These are phyloP conservation scores for Shargacucullia verbasci DNA, from an alignment of 2,888 invertebrate genomes.

Conservation along the genomic window DNA sequence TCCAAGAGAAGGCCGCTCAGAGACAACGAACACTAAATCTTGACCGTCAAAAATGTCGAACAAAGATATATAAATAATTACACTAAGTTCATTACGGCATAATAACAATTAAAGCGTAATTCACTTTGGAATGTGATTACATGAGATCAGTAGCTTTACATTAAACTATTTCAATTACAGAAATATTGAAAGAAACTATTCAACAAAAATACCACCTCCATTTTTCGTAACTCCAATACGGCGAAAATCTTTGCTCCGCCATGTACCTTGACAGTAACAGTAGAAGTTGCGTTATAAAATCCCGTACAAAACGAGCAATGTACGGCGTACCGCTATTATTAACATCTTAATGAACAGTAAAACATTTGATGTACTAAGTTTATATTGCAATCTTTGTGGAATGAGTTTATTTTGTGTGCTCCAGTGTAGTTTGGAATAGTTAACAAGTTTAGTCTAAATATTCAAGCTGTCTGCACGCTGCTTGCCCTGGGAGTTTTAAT, in stretches of 20 bases:
- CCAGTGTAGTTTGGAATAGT: conserved; percentile 6
- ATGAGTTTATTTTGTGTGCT: conserved; percentile 45
- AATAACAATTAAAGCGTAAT: no score
- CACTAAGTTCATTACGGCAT: no score
- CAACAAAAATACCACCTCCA: not conserved
- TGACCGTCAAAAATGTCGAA: no score
- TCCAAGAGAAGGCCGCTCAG: no score
- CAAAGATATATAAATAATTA: no score
- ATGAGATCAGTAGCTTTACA: no score
- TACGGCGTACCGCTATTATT: conserved; percentile 47
- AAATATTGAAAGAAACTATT: not conserved
- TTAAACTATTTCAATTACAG: no score
- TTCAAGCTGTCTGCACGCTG: conserved; percentile 1
- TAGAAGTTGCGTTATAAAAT: conserved; percentile 67
- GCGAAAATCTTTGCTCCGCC: conserved; percentile 20
- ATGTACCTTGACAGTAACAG: conserved; percentile 45
- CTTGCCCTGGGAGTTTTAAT: not conserved
- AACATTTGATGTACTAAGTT: conserved; percentile 66
- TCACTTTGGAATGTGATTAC: no score
- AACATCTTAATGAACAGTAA: conserved; percentile 65
- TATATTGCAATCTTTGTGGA: conserved; percentile 59
- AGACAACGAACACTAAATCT: no score
- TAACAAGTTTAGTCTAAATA: conserved; percentile 23
- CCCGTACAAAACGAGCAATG: conserved; percentile 57
- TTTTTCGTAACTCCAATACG: conserved; percentile 1